Percentiles rank a stretch among this genome's conserved stretches.
These are phyloP conservation scores for Thera obeliscata DNA, from an alignment of 2,888 invertebrate species.

Conservation along the genomic window DNA sequence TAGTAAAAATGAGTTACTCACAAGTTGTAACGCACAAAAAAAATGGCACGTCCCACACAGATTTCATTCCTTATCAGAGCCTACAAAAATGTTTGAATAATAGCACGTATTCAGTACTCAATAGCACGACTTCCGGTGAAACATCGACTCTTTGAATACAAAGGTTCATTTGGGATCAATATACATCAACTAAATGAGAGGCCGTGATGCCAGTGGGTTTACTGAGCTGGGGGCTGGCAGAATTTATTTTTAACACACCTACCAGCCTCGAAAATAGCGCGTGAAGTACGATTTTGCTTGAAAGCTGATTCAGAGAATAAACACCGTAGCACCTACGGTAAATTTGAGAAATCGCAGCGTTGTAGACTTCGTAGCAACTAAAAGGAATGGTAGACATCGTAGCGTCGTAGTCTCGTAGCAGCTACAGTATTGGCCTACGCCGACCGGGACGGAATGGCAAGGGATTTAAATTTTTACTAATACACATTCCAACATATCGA, in stretches of 20 bases:
- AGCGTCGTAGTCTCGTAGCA: neutral
- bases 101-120: constrained; percentile 33
- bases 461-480: too few species aligned
- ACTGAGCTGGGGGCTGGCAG: neutral
- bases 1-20: neutral
- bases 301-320: neutral
- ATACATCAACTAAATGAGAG: constrained; percentile 65
- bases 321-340: too few species aligned
- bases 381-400: neutral
- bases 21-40: neutral
- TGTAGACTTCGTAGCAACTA: neutral
- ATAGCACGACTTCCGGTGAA: constrained; percentile 50
- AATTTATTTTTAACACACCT: neutral
- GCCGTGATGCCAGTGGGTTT: constrained; percentile 42
- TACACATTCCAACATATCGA: too few species aligned
- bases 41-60: neutral
- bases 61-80: neutral
- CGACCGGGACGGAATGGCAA: too few species aligned
- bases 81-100: constrained; percentile 16
- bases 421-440: too few species aligned
- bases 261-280: neutral
- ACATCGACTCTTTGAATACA: constrained; percentile 57
- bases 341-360: neutral
- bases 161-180: constrained; percentile 59
- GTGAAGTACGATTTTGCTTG: neutral